A percentile compares a stretch with the other conserved stretches of the same genome.
phyloP scores from a whole-genome alignment of 2,888 invertebrate genomes.

The Ommatoiulus sabulosus region DNA sequence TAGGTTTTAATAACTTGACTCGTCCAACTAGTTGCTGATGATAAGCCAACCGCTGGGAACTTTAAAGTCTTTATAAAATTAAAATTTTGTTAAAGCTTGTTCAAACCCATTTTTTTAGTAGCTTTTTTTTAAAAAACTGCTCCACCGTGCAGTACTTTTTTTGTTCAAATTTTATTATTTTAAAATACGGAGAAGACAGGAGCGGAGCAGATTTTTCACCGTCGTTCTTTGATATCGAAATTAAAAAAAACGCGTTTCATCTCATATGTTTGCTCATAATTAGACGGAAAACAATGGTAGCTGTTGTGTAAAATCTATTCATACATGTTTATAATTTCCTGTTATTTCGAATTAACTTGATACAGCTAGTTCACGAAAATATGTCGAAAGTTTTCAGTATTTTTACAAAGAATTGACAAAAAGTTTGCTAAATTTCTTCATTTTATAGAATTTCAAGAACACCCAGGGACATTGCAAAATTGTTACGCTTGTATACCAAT shows the following conservation, averaged over 20 bases:
- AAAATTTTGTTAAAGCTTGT: not conserved
- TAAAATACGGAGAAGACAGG: not conserved
- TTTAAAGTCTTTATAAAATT: not conserved
- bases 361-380: too few relatives aligned
- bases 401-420: not conserved
- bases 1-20: conserved; percentile 18
- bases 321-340: too few relatives aligned
- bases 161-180: not conserved
- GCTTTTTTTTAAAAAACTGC: not conserved
- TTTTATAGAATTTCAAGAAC: not conserved
- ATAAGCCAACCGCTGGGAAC: not conserved
- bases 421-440: not conserved
- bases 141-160: too few relatives aligned
- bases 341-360: too few relatives aligned
- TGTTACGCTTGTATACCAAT: not conserved
- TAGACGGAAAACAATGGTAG: too few relatives aligned
- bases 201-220: not conserved
- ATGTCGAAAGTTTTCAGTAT: not conserved
- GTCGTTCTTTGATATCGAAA: too few relatives aligned
- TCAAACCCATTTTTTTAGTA: not conserved
- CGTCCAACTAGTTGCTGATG: not conserved
- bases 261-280: too few relatives aligned
- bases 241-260: too few relatives aligned
- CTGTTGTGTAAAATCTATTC: too few relatives aligned
- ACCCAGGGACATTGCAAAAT: not conserved